These are phyloP conservation scores for Hypercompe scribonia DNA, from an alignment of 2,888 invertebrate species.

Conservation along the genomic window DNA sequence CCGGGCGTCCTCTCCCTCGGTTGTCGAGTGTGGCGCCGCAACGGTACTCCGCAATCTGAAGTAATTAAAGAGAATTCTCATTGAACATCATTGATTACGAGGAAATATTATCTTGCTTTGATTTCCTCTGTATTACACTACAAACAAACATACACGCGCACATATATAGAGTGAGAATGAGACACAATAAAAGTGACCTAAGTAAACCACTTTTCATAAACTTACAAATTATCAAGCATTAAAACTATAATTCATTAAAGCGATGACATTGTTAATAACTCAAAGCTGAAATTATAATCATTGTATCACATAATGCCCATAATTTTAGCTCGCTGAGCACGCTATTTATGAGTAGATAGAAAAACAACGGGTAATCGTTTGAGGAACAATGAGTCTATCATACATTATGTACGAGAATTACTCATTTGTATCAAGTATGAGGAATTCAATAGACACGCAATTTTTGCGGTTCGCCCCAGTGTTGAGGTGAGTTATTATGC, in stretches of 20 bases:
- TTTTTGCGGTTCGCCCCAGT: constrained; percentile 38
- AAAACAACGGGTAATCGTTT: constrained; percentile 3
- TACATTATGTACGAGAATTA: constrained; percentile 17
- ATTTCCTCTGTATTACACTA: too few relatives aligned
- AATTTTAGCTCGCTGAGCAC: too few relatives aligned
- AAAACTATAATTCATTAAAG: not conserved
- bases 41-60: constrained; percentile 90
- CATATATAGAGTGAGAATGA: too few relatives aligned
- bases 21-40: constrained; percentile 88
- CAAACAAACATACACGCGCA: too few relatives aligned
- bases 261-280: not conserved
- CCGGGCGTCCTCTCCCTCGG: constrained; percentile 77
- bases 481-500: not conserved
- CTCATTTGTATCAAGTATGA: constrained; percentile 28
- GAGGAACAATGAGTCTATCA: not conserved
- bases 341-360: not conserved
- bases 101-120: too few relatives aligned
- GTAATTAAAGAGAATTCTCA: constrained; percentile 10
- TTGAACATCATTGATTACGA: not conserved
- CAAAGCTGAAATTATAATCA: not conserved
- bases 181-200: too few relatives aligned
- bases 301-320: too few relatives aligned
- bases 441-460: constrained; percentile 44
- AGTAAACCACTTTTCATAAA: too few relatives aligned
- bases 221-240: too few relatives aligned